These are phyloP conservation scores for Mobula birostris DNA, from an alignment of 2,113 vertebrate species.

Conservation along the genomic window DNA sequence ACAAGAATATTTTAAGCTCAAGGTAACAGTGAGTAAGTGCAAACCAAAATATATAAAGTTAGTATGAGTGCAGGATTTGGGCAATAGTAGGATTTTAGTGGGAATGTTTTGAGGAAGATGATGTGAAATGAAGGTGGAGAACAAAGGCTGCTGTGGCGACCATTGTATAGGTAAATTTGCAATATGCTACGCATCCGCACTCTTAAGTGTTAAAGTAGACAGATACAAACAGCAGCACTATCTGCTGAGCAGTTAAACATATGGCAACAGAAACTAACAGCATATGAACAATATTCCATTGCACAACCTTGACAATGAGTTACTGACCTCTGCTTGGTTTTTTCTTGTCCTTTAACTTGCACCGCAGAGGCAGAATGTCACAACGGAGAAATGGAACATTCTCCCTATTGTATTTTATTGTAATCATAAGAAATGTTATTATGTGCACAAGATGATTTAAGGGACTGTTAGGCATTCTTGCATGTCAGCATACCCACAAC, in stretches of 20 bases:
- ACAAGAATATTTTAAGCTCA: not conserved
- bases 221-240: not conserved
- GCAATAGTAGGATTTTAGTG: not conserved
- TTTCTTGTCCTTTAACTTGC: not conserved
- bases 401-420: not conserved
- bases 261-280: not conserved
- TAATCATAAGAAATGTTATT: not conserved
- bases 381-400: not conserved
- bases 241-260: not conserved
- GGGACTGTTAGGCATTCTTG: not conserved
- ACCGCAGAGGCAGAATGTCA: not conserved
- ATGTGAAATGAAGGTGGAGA: not conserved
- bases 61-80: not conserved
- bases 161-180: not conserved
- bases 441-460: not conserved
- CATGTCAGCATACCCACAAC: slow-evolving; percentile 6
- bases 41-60: no score
- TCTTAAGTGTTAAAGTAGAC: not conserved
- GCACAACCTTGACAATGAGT: not conserved
- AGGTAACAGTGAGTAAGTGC: not conserved
- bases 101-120: not conserved
- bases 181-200: not conserved
- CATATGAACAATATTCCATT: not conserved
- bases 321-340: not conserved
- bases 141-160: not conserved